Evolutionary conservation across 2,113 vertebrate genomes (phyloP).

Genomic region (Indicator indicator): DNA sequence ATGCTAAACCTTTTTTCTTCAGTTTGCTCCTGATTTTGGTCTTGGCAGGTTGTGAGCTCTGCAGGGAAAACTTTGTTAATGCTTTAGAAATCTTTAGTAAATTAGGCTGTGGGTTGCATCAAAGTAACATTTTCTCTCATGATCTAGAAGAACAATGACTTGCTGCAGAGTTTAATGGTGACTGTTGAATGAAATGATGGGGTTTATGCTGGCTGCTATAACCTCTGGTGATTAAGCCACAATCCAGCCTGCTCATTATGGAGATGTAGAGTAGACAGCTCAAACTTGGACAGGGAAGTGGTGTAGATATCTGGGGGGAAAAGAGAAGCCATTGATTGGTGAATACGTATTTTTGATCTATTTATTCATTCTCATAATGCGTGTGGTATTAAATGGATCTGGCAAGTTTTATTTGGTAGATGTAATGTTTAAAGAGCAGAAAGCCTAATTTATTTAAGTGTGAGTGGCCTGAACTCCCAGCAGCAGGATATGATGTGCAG

Average conservation of each 20-base stretch:
- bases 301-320: neutral
- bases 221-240: neutral
- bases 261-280: neutral
- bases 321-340: neutral
- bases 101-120: slow-evolving; percentile 7
- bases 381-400: neutral
- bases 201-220: neutral
- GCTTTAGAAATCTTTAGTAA: slow-evolving; percentile 21
- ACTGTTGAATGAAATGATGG: neutral
- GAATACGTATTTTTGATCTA: neutral
- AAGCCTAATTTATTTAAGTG: neutral
- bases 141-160: neutral
- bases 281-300: neutral
- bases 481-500: neutral
- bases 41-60: neutral
- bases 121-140: neutral
- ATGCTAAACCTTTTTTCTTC: neutral
- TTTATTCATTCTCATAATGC: neutral
- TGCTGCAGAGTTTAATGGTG: neutral
- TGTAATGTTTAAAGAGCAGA: neutral
- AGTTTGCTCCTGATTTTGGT: slow-evolving; percentile 11
- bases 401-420: neutral
- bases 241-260: neutral
- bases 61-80: slow-evolving; percentile 12
- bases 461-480: neutral